Evolutionary conservation across 2,888 invertebrate genomes (phyloP).

Genomic region (Sisyra nigra): DNA sequence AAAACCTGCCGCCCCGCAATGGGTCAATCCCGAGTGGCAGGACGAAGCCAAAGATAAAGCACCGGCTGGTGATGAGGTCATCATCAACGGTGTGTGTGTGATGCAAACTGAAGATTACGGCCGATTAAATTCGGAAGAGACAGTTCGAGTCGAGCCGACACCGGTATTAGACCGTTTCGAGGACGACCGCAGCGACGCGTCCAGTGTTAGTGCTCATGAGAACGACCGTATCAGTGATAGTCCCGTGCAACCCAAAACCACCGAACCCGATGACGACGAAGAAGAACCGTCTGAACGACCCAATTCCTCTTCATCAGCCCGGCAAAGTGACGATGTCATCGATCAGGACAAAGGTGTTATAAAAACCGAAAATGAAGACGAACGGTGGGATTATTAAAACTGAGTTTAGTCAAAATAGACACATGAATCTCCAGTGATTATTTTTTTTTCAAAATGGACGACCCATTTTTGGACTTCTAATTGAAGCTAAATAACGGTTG

Average conservation of each 20-base stretch:
- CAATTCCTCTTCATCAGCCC: conserved; percentile 6
- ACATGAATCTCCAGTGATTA: conserved; percentile 9
- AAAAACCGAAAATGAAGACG: conserved; percentile 42
- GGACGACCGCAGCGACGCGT: conserved; percentile 33
- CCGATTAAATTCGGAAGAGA: conserved; percentile 41
- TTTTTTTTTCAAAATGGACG: conserved; percentile 9
- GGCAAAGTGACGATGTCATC: conserved; percentile 21
- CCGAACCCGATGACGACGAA: conserved; percentile 19
- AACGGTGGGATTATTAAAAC: conserved; percentile 42
- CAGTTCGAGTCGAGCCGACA: conserved; percentile 60
- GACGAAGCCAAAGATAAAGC: conserved; percentile 39
- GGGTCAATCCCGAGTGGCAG: conserved; percentile 92
- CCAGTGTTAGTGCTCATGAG: conserved; percentile 25
- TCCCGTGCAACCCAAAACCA: conserved; percentile 14
- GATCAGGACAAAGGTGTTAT: conserved; percentile 26
- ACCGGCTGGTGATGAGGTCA: conserved; percentile 53
- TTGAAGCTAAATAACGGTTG: conserved; percentile 7
- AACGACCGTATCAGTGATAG: conserved; percentile 11
- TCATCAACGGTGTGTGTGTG: conserved; percentile 87
- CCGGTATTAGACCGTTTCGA: conserved; percentile 48
- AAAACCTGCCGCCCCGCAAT: conserved; percentile 93
- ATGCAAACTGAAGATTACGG: conserved; percentile 64
- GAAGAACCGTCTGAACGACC: conserved; percentile 16
- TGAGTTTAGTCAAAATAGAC: conserved; percentile 11
- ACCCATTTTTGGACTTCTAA: conserved; percentile 10